phyloP scores from a whole-genome alignment of 1,140 invertebrate genomes.

The Trichonephila clavata region DNA sequence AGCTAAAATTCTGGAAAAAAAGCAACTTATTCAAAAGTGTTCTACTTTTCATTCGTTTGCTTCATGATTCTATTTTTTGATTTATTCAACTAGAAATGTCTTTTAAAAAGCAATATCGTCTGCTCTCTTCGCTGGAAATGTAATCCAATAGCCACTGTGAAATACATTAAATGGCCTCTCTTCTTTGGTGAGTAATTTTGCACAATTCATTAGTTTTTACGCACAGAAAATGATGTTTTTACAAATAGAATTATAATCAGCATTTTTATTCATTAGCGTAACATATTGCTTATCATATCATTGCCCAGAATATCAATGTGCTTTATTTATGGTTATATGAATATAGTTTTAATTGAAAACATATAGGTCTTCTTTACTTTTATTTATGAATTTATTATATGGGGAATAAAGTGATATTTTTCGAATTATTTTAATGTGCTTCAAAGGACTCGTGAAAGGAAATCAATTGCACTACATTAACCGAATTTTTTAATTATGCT shows the following conservation, averaged over 20 bases:
- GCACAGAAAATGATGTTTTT: background rate
- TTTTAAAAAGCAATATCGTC: background rate
- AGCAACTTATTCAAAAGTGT: background rate
- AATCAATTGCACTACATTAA: too few relatives aligned
- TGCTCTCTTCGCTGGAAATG: background rate
- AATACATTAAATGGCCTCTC: background rate
- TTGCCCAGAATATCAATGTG: background rate
- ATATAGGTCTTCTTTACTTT: background rate
- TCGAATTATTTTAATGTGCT: background rate
- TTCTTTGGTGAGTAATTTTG: background rate
- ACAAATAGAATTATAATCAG: background rate
- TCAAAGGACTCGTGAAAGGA: background rate
- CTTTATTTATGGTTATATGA: background rate
- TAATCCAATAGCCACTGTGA: background rate
- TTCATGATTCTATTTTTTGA: background rate
- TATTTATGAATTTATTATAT: background rate
- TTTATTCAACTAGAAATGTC: background rate
- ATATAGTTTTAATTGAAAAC: background rate
- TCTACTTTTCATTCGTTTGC: background rate
- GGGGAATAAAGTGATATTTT: background rate
- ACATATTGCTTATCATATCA: background rate
- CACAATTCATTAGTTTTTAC: background rate
- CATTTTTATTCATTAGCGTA: background rate
- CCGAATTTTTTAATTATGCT: too few relatives aligned
- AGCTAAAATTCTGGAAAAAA: conserved; percentile 2